Conservation (phyloP, 2,113 vertebrate genomes). For the Vidua chalybeata region DNA sequence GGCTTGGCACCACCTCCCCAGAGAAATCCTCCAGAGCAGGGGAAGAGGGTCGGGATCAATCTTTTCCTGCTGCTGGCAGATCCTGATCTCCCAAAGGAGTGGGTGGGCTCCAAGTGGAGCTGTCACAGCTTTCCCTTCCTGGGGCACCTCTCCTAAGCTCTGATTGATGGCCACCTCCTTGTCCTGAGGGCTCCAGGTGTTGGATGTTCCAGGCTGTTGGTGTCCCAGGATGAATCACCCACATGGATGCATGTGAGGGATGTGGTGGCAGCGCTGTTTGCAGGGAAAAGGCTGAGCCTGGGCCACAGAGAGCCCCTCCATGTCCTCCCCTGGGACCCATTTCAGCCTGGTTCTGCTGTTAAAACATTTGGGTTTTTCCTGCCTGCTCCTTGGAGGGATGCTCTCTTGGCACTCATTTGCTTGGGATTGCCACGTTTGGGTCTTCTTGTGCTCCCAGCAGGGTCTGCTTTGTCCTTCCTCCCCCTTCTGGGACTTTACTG, state of each 20-base stretch:
- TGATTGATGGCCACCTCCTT: background rate
- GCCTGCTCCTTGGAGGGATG: background rate
- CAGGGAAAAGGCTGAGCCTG: background rate
- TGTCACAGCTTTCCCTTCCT: background rate
- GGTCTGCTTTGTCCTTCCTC: background rate
- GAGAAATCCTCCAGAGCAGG: background rate
- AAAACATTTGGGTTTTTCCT: background rate
- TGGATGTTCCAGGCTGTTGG: background rate
- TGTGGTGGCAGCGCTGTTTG: background rate
- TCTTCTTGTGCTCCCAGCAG: background rate
- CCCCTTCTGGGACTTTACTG: background rate
- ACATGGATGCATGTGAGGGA: accelerated
- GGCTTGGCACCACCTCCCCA: background rate
- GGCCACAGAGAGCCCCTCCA: background rate
- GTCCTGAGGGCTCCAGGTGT: background rate
- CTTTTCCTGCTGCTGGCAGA: background rate
- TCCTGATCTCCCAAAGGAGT: background rate
- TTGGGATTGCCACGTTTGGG: background rate
- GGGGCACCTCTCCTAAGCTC: background rate
- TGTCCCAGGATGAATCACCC: background rate
- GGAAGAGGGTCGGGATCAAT: background rate
- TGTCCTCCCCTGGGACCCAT: background rate
- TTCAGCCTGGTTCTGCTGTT: background rate
- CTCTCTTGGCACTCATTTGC: accelerated
- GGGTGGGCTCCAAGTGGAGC: background rate